Conservation (phyloP, 2,888 invertebrate genomes). For the Macrosoma leucophasiata region DNA sequence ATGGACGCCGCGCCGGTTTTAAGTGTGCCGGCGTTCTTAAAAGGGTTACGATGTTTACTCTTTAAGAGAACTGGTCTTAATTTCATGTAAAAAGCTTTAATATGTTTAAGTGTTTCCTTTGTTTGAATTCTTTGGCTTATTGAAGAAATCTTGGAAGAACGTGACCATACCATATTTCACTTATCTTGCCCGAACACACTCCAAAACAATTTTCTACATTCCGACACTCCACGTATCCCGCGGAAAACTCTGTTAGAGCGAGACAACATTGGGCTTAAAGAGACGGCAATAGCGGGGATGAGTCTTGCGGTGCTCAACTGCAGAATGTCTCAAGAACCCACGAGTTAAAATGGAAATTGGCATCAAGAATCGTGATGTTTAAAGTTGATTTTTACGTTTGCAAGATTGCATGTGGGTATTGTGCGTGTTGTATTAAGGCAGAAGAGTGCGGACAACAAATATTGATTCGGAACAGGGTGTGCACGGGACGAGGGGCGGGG, state of each 20-base stretch:
- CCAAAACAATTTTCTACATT: too few relatives aligned
- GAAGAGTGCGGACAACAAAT: conserved; percentile 76
- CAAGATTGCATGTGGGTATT: conserved; percentile 47
- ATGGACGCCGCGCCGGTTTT: conserved; percentile 18
- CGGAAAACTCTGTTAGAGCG: conserved; percentile 63
- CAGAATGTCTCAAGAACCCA: conserved; percentile 32
- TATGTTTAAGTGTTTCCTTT: too few relatives aligned
- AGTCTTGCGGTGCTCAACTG: conserved; percentile 35
- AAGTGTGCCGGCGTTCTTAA: not conserved
- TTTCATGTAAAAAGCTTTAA: too few relatives aligned
- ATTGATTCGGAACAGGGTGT: conserved; percentile 69
- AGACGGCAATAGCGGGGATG: conserved; percentile 65
- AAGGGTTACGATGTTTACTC: too few relatives aligned
- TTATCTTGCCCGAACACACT: too few relatives aligned
- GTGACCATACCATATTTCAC: too few relatives aligned
- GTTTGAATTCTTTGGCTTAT: too few relatives aligned
- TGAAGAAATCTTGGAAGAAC: too few relatives aligned
- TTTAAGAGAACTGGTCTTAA: too few relatives aligned
- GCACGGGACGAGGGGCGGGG: conserved; percentile 31
- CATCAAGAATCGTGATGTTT: conserved; percentile 2
- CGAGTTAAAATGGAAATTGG: conserved; percentile 13
- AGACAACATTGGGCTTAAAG: conserved; percentile 67
- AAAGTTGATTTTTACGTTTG: conserved; percentile 22
- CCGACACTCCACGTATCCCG: conserved; percentile 41
- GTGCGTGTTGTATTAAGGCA: conserved; percentile 73